Percentiles rank a stretch among this genome's conserved stretches.
These are phyloP conservation scores for Cyclophora albipunctata DNA, from an alignment of 2,888 invertebrate genomes.

Conservation along the genomic window DNA sequence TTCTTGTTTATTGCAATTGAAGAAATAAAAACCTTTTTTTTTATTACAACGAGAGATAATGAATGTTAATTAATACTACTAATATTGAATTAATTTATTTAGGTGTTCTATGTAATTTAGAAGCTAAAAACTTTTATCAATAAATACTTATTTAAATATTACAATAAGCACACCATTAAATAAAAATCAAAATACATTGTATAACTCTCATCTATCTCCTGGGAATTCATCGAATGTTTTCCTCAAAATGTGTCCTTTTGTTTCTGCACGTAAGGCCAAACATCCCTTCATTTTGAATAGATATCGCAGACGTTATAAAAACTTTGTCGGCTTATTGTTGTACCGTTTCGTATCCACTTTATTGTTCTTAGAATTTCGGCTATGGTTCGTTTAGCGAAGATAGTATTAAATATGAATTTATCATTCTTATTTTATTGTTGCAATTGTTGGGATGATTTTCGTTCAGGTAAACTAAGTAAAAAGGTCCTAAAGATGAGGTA, in stretches of 20 bases:
- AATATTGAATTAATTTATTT: too few species aligned
- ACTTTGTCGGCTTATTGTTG: slow-evolving; percentile 22
- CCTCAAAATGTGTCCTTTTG: slow-evolving; percentile 29
- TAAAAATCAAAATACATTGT: slow-evolving; percentile 1
- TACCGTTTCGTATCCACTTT: slow-evolving; percentile 20
- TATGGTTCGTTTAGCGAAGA: not conserved
- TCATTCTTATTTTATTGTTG: slow-evolving; percentile 6
- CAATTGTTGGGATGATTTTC: too few species aligned
- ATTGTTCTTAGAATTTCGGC: slow-evolving; percentile 13
- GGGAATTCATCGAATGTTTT: slow-evolving; percentile 33
- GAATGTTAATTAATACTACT: too few species aligned
- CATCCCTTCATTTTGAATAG: slow-evolving; percentile 40
- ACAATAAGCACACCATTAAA: too few species aligned
- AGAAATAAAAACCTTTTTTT: too few species aligned
- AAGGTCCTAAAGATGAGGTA: too few species aligned
- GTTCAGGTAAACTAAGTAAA: too few species aligned
- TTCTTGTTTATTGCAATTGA: too few species aligned
- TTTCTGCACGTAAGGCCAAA: slow-evolving; percentile 42
- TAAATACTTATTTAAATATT: too few species aligned
- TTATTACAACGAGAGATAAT: too few species aligned
- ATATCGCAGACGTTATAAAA: slow-evolving; percentile 29
- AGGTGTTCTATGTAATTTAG: too few species aligned
- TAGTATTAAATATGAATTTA: not conserved
- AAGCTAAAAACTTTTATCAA: too few species aligned
- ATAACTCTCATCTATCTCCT: slow-evolving; percentile 17